phyloP scores from a whole-genome alignment of 2,888 invertebrate genomes.

The Epinotia ramella region DNA sequence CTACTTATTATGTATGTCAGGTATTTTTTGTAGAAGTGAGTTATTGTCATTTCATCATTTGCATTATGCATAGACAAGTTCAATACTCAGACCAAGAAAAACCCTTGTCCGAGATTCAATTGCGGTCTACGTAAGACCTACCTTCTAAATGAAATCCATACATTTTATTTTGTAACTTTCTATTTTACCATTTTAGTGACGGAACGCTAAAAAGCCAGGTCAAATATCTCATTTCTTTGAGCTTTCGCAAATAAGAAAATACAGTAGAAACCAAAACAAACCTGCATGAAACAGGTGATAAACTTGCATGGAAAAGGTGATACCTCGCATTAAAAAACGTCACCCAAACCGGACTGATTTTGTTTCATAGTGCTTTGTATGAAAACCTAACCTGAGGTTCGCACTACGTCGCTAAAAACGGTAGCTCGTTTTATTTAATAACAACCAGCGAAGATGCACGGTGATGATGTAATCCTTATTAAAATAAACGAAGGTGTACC shows the following conservation, averaged over 20 bases:
- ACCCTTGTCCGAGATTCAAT: not conserved
- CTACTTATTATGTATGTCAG: not conserved
- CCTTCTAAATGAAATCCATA: too few relatives aligned
- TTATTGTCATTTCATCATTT: conserved; percentile 2
- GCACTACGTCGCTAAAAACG: too few relatives aligned
- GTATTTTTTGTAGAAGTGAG: not conserved
- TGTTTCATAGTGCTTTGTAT: too few relatives aligned
- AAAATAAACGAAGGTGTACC: not conserved
- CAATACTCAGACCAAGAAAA: too few relatives aligned
- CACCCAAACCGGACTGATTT: too few relatives aligned
- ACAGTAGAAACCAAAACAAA: too few relatives aligned
- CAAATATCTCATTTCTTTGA: not conserved
- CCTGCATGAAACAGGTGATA: too few relatives aligned
- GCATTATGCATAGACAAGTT: not conserved
- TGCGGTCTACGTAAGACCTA: not conserved
- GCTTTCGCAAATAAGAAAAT: not conserved
- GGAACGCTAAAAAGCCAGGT: not conserved
- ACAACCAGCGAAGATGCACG: conserved; percentile 1
- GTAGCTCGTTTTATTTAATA: not conserved
- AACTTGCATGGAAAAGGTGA: too few relatives aligned
- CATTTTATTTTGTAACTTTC: too few relatives aligned
- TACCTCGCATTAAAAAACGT: too few relatives aligned
- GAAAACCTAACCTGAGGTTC: too few relatives aligned
- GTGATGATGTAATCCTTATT: conserved; percentile 1
- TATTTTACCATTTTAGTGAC: not conserved